Evolutionary conservation across 2,797 vertebrate species (phyloP).

Genomic region (Microhierax caerulescens): DNA sequence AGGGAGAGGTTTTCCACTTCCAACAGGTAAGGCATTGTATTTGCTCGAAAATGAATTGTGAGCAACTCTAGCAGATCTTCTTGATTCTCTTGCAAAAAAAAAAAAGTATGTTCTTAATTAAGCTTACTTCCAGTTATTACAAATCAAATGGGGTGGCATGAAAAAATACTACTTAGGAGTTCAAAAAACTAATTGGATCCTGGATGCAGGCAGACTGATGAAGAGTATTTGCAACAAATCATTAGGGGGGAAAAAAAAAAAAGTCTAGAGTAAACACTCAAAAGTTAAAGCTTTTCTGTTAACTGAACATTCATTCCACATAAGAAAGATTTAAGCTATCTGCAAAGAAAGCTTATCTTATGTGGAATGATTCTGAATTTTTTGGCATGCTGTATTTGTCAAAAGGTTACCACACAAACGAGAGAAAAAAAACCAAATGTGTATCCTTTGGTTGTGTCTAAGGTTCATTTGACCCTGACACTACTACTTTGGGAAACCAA

Average conservation of each 20-base stretch:
- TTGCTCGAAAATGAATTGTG: not conserved
- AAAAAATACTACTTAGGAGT: slow-evolving; percentile 10
- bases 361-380: slow-evolving; percentile 40
- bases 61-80: not conserved
- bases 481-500: slow-evolving; percentile 49
- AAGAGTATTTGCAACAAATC: not conserved
- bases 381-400: slow-evolving; percentile 43
- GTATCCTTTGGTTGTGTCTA: slow-evolving; percentile 51
- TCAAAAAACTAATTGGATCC: not conserved
- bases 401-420: slow-evolving; percentile 62
- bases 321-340: slow-evolving; percentile 31
- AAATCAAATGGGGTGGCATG: slow-evolving; percentile 1
- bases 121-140: not conserved
- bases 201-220: not conserved
- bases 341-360: slow-evolving; percentile 25
- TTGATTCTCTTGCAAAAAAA: not conserved
- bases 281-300: slow-evolving; percentile 47
- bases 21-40: not conserved
- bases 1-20: not conserved
- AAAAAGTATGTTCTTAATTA: not conserved
- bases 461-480: slow-evolving; percentile 65
- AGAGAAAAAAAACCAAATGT: slow-evolving; percentile 34
- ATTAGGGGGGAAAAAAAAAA: slow-evolving; percentile 1
- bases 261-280: not conserved
- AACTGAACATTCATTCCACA: slow-evolving; percentile 46